Evolutionary conservation across 2,113 vertebrate genomes (phyloP).

Genomic region (Loxodonta africana): DNA sequence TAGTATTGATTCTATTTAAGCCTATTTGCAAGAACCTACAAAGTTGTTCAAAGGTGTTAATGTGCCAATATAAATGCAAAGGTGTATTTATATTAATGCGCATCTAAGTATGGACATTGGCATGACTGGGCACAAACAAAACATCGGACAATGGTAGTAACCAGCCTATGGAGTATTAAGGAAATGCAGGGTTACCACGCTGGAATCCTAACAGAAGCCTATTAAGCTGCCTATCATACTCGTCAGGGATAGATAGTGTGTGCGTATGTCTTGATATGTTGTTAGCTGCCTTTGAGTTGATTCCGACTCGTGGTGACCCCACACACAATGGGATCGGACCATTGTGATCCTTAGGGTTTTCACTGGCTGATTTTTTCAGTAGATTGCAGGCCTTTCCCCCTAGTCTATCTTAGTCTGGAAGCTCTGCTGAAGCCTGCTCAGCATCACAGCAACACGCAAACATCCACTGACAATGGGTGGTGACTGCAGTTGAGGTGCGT

Average conservation of each 20-base stretch:
- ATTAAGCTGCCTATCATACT: not conserved
- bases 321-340: too few relatives aligned
- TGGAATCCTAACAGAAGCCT: not conserved
- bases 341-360: too few relatives aligned
- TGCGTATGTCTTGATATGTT: too few relatives aligned
- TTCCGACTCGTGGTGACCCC: too few relatives aligned
- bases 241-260: not conserved
- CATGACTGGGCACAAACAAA: not conserved
- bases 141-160: not conserved
- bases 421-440: too few relatives aligned
- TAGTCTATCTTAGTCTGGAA: too few relatives aligned
- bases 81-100: not conserved
- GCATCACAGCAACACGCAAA: too few relatives aligned
- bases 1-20: conserved; percentile 24
- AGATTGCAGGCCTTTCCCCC: too few relatives aligned
- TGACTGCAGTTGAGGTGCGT: too few relatives aligned
- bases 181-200: not conserved
- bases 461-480: too few relatives aligned
- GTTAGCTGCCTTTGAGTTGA: too few relatives aligned
- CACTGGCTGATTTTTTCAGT: too few relatives aligned
- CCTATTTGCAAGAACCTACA: not conserved
- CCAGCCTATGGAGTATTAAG: not conserved
- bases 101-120: not conserved
- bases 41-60: not conserved
- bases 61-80: not conserved